A percentile compares a stretch with the other conserved stretches of the same genome.
phyloP scores from a whole-genome alignment of 64 coral and sea anemone species.

The Stichodactyla mertensii region DNA sequence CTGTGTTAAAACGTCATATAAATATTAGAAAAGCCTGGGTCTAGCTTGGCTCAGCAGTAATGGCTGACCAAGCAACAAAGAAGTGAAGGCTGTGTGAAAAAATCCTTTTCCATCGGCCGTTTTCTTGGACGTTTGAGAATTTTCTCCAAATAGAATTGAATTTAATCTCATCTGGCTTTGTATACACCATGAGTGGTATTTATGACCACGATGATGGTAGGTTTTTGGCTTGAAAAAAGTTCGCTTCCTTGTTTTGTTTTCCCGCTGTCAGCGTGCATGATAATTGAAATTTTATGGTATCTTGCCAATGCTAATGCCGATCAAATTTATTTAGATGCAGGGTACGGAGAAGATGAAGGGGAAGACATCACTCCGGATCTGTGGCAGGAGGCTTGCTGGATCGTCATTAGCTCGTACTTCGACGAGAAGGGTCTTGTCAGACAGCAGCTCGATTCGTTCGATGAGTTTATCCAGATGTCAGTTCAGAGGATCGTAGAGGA shows the following conservation, averaged over 20 bases:
- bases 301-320: background rate
- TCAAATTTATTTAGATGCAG: slow-evolving; percentile 48
- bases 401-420: slow-evolving; percentile 99
- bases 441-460: slow-evolving; percentile 97
- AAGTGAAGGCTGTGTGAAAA: too few relatives aligned
- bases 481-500: slow-evolving; percentile 98
- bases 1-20: background rate
- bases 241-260: slow-evolving; percentile 14
- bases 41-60: slow-evolving; percentile 56
- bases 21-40: background rate
- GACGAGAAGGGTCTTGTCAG: slow-evolving; percentile 98
- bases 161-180: slow-evolving; percentile 6
- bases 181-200: slow-evolving; percentile 36
- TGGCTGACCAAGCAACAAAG: slow-evolving; percentile 39
- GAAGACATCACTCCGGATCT: slow-evolving; percentile 96
- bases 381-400: slow-evolving; percentile 99
- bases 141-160: background rate
- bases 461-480: slow-evolving; percentile 99
- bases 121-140: background rate
- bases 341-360: slow-evolving; percentile 87
- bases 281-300: background rate
- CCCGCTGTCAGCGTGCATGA: background rate
- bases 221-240: background rate
- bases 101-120: slow-evolving; percentile 62
- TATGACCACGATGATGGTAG: slow-evolving; percentile 98